phyloP scores from a whole-genome alignment of 2,797 vertebrate species.

The Acanthurus tractus region DNA sequence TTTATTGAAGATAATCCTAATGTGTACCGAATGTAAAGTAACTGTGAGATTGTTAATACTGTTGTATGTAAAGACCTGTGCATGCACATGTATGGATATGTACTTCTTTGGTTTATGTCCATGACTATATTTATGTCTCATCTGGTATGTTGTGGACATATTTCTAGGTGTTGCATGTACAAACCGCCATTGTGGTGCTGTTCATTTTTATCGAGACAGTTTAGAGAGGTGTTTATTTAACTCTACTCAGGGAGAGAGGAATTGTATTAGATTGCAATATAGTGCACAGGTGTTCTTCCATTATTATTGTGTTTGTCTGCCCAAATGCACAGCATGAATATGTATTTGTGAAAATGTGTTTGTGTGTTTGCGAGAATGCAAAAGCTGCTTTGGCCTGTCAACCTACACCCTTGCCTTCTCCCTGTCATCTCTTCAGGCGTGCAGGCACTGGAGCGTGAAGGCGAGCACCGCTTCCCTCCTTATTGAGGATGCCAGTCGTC shows the following conservation, averaged over 20 bases:
- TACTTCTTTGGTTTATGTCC: neutral
- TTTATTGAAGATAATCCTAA: too few relatives aligned
- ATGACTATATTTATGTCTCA: neutral
- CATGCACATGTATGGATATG: neutral
- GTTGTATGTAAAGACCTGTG: neutral
- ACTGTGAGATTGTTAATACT: too few relatives aligned
- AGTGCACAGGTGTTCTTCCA: conserved; percentile 14
- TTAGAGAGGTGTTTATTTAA: neutral
- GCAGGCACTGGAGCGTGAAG: conserved; percentile 71
- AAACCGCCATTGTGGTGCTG: neutral
- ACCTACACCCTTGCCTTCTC: conserved; percentile 79
- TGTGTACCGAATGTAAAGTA: too few relatives aligned
- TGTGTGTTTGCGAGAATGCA: conserved; percentile 50
- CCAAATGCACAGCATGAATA: conserved; percentile 32
- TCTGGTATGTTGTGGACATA: neutral
- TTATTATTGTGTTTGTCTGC: conserved; percentile 21
- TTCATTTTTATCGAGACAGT: neutral
- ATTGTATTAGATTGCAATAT: conserved; percentile 17
- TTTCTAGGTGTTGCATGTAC: neutral
- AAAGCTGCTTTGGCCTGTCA: conserved; percentile 69
- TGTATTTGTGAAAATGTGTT: conserved; percentile 53
- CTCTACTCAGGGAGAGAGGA: neutral
- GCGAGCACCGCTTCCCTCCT: conserved; percentile 58
- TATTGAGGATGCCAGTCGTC: conserved; percentile 71
- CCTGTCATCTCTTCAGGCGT: conserved; percentile 74